Evolutionary conservation across 1,140 invertebrate genomes (phyloP), one percentile per base, ranked within the genome.

Genomic region (Ephestia elutella): DNA sequence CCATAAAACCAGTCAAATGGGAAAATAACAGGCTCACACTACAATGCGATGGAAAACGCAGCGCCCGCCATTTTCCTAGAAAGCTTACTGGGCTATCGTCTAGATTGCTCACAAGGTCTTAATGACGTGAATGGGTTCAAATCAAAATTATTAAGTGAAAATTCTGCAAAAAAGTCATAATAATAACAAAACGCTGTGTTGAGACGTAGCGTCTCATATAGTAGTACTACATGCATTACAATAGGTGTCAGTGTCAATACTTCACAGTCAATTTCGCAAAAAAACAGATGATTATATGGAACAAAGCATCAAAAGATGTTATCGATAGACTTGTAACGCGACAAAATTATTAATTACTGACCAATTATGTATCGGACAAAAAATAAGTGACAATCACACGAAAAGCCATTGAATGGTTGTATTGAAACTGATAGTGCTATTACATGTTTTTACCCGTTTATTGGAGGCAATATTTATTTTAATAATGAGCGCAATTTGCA

Each of bases 1-100:
- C 62, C 72, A 85, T 87, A 85, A 86, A 86, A 81, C 73, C 77
- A 72, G 68, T 82, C 77, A 82, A 82, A 83, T 86, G 84, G 76
- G 82, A 87, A 85, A 87, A 87, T 85, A 85, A 82, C 83, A 82
- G 82, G 77, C 76, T 81, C 80, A 66, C 69, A 66, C 69, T 58
- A 84, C 82, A 84, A 84, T 84, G 64, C 76, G 72, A 77, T 87
- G 80, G 82, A 85, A 87, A 87, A 84, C 70, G 62, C 54, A 65
- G 68, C 65, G 59, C 62, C 60, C 56, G 62, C 60, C 56, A 59
- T 84, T 84, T 87, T 80, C 78, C 62, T 74, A 79, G 82, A 85
- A 80, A 84, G 75, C 79, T 73, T 70, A 66, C 57, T 67, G 21
- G 38, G 5, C 38, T 44, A 5, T 2, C 13, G 4, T 44, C 38